A percentile compares a stretch with the other conserved stretches of the same genome.
These are phyloP conservation scores for Charina bottae DNA, from an alignment of 2,113 vertebrate species.

Conservation along the genomic window DNA sequence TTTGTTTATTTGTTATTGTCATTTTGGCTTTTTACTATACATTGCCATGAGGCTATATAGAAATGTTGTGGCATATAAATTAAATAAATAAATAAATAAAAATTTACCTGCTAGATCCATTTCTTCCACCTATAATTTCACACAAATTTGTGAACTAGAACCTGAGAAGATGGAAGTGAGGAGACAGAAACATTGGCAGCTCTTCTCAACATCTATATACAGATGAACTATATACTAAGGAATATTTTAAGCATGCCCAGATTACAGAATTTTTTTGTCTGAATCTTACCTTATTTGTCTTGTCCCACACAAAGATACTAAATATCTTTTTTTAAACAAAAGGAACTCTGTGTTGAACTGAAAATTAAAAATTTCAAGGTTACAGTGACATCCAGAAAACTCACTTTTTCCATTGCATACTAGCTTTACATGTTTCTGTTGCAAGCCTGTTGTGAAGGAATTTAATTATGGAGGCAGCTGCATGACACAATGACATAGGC, in stretches of 20 bases:
- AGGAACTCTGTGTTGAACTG: neutral
- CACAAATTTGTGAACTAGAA: neutral
- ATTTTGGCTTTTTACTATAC: neutral
- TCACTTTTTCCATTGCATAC: neutral
- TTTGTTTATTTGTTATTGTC: too few relatives aligned
- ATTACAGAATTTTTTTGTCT: neutral
- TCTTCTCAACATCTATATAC: neutral
- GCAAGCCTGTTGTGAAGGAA: slow-evolving; percentile 1
- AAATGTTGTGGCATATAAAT: neutral
- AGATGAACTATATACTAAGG: neutral
- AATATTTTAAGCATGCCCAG: neutral
- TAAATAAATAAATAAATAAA: neutral
- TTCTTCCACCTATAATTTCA: neutral
- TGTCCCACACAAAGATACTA: neutral
- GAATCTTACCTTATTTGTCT: neutral
- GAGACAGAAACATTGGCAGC: too few relatives aligned
- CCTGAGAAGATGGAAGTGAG: too few relatives aligned
- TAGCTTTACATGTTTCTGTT: neutral
- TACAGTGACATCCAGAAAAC: slow-evolving; percentile 1
- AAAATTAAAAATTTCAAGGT: slow-evolving; percentile 22
- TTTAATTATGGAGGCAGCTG: slow-evolving; percentile 10
- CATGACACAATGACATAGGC: neutral
- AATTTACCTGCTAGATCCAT: too few relatives aligned
- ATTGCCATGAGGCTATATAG: neutral
- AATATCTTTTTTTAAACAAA: slow-evolving; percentile 8